Percentiles rank a stretch among this genome's conserved stretches.
These are phyloP conservation scores for Scortum barcoo DNA, from an alignment of 2,113 vertebrate species.

Conservation along the genomic window DNA sequence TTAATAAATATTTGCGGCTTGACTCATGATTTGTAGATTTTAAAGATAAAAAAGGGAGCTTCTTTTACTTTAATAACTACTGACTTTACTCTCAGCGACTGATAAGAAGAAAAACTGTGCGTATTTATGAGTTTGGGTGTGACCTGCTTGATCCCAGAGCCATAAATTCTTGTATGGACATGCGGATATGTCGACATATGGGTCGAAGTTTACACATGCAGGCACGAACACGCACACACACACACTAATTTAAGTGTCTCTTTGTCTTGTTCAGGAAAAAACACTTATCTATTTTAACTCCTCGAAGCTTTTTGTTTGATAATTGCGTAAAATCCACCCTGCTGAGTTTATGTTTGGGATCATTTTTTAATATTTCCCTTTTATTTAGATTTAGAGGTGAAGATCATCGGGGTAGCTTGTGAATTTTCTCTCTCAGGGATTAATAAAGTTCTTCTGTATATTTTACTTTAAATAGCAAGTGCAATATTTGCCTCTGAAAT, in stretches of 20 bases:
- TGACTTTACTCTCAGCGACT: neutral
- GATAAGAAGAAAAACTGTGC: neutral
- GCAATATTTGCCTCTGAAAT: too few species aligned
- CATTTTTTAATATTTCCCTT: too few species aligned
- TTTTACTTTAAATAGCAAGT: too few species aligned
- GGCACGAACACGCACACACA: neutral
- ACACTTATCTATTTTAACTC: slow-evolving; percentile 25
- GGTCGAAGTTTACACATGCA: slow-evolving; percentile 43
- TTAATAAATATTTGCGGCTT: too few species aligned
- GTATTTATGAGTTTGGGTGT: slow-evolving; percentile 12
- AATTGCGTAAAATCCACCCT: neutral
- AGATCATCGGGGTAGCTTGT: too few species aligned
- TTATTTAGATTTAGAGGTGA: too few species aligned
- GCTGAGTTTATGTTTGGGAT: neutral
- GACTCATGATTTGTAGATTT: too few species aligned
- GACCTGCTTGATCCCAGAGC: neutral
- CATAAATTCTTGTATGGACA: slow-evolving; percentile 38
- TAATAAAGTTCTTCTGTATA: too few species aligned
- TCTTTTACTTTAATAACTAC: neutral
- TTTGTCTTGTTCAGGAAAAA: slow-evolving; percentile 39
- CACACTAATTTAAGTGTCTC: too few species aligned
- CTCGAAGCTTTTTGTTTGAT: neutral
- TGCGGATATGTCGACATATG: neutral
- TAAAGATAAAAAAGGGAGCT: neutral
- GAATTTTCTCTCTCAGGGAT: too few species aligned